Conservation (phyloP, 1,140 invertebrate species). For the Pomacea maculata region DNA sequence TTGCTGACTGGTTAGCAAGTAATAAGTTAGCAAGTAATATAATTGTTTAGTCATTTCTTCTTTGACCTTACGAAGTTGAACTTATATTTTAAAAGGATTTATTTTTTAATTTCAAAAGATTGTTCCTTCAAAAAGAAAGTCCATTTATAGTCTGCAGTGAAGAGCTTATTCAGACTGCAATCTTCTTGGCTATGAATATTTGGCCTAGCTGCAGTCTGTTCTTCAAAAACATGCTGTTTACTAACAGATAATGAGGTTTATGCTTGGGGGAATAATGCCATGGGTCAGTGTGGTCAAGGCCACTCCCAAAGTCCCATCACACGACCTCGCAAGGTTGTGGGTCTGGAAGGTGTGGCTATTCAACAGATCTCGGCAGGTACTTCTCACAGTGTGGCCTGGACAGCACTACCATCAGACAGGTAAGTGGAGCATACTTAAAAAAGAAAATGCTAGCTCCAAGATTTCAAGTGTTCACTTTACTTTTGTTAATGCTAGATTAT, state of each 20-base stretch:
- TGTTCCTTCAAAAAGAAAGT: no score
- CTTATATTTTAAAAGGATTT: no score
- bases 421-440: slow-evolving; percentile 17
- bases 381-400: slow-evolving; percentile 64
- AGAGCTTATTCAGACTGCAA: no score
- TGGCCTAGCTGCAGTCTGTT: not conserved
- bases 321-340: slow-evolving; percentile 58
- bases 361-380: slow-evolving; percentile 64
- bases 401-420: slow-evolving; percentile 67
- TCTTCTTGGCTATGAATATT: not conserved
- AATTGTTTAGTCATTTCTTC: no score
- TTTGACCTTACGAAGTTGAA: no score
- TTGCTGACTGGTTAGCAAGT: no score
- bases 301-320: slow-evolving; percentile 61
- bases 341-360: slow-evolving; percentile 54
- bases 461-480: no score
- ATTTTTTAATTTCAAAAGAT: no score
- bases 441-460: no score
- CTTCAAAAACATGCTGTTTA: not conserved
- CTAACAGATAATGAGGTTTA: slow-evolving; percentile 61
- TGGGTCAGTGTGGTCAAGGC: slow-evolving; percentile 70
- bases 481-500: no score
- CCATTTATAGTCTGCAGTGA: no score
- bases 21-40: no score
- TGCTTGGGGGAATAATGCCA: slow-evolving; percentile 65